phyloP scores from a whole-genome alignment of 2,113 vertebrate genomes.

The Mobula birostris region DNA sequence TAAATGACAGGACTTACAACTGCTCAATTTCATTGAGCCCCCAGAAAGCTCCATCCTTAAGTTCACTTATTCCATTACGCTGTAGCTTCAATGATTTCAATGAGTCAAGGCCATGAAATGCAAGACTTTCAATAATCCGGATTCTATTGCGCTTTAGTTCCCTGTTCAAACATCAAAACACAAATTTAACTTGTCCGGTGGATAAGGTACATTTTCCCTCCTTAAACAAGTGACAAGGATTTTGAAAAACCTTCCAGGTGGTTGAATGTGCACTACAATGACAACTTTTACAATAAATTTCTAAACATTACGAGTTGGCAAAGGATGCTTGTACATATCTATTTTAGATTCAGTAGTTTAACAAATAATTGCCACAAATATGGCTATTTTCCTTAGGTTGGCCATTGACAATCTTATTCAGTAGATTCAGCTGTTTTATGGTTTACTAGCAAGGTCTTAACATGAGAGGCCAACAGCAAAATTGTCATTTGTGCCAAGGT shows the following conservation, averaged over 20 bases:
- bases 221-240: background rate
- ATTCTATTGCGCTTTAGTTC: constrained; percentile 93
- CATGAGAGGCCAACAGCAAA: background rate
- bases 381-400: background rate
- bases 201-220: background rate
- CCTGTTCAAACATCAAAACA: constrained; percentile 52
- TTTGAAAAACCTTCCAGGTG: background rate
- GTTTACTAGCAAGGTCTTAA: background rate
- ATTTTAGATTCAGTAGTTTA: background rate
- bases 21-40: constrained; percentile 89
- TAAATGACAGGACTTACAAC: constrained; percentile 55
- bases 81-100: constrained; percentile 90
- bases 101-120: constrained; percentile 88
- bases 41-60: constrained; percentile 96
- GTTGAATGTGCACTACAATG: background rate
- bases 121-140: constrained; percentile 85
- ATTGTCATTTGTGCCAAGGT: background rate
- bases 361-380: background rate
- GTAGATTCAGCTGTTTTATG: background rate
- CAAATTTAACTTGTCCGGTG: background rate
- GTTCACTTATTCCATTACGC: constrained; percentile 81
- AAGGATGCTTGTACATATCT: background rate
- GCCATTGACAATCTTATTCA: background rate
- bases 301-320: background rate
- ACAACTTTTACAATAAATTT: background rate